Conservation (phyloP, 2,888 invertebrate genomes). For the Atethmia centrago region DNA sequence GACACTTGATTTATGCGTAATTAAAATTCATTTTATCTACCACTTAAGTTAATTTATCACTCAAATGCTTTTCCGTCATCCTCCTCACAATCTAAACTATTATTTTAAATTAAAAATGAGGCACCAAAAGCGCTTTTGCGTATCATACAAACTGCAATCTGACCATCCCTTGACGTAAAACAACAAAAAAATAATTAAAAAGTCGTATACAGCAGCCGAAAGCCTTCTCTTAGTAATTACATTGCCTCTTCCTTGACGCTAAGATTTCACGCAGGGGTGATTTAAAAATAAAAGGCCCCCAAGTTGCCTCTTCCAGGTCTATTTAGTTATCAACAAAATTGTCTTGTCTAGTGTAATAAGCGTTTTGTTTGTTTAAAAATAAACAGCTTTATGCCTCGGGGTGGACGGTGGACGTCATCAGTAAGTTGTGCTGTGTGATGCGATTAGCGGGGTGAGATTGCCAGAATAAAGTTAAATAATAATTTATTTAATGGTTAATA, state of each 20-base stretch:
- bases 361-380: constrained; percentile 61
- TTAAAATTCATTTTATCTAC: background rate
- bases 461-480: background rate
- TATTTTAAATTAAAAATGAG: background rate
- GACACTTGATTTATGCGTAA: background rate
- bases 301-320: constrained; percentile 66
- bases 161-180: constrained; percentile 45
- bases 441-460: constrained; percentile 14
- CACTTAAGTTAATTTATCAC: background rate
- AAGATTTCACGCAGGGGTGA: constrained; percentile 71
- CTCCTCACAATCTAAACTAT: background rate
- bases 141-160: constrained; percentile 47
- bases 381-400: constrained; percentile 45
- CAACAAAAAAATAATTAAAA: constrained; percentile 62
- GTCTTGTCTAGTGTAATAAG: constrained; percentile 66
- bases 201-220: constrained; percentile 34
- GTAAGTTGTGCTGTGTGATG: constrained; percentile 6
- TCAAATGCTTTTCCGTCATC: background rate
- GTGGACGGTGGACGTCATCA: constrained; percentile 18
- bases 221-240: constrained; percentile 66
- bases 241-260: constrained; percentile 62
- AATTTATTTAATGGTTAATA: background rate
- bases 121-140: background rate
- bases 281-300: constrained; percentile 74
- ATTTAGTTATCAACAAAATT: constrained; percentile 69